phyloP scores from a whole-genome alignment of 2,113 vertebrate species.

The Hippocampus guttulatus region DNA sequence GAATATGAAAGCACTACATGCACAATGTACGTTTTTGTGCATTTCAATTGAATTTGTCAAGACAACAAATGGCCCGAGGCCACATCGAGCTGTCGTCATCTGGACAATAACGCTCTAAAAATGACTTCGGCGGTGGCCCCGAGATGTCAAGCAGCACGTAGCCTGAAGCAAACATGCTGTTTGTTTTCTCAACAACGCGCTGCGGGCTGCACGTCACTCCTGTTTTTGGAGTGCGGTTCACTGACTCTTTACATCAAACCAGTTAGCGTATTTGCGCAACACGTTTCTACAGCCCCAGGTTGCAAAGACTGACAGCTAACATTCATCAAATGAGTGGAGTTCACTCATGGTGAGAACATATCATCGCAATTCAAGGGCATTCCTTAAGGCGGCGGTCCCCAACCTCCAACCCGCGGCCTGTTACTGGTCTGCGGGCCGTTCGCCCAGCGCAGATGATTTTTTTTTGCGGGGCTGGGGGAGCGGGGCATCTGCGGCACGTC shows the following conservation, averaged over 20 bases:
- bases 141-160: constrained; percentile 13
- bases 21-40: neutral
- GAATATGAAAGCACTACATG: too few relatives aligned
- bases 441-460: too few relatives aligned
- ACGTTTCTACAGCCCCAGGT: constrained; percentile 44
- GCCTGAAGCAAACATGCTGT: constrained; percentile 36
- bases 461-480: too few relatives aligned
- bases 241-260: constrained; percentile 45
- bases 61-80: neutral
- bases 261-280: constrained; percentile 66
- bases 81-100: neutral
- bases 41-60: neutral
- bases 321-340: constrained; percentile 6
- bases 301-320: constrained; percentile 23
- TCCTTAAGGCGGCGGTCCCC: neutral
- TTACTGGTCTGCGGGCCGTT: too few relatives aligned
- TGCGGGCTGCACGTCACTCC: constrained; percentile 62
- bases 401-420: too few relatives aligned
- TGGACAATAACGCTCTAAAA: neutral
- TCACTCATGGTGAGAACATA: neutral
- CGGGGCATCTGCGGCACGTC: too few relatives aligned
- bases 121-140: neutral
- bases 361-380: neutral
- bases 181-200: constrained; percentile 62
- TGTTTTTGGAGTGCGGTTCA: constrained; percentile 67